Base-by-base conservation (phyloP, 2,888 invertebrate genomes). In the Galeruca laticollis region DNA sequence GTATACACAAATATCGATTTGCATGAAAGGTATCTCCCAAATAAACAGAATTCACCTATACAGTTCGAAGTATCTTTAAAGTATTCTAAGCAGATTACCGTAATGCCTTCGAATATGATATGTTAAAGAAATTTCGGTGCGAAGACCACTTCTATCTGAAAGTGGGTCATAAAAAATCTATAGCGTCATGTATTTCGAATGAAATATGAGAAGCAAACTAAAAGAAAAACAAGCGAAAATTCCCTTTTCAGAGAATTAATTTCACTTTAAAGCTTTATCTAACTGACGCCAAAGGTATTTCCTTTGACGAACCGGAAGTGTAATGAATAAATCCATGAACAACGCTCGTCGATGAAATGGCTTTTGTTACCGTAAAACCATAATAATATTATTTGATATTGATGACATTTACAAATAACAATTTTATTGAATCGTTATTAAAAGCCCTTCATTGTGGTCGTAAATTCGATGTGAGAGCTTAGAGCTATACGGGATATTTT, bases 131-230 rank as follows among this genome's bases (percentile, higher is more conserved):
- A 3, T n/a, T 40, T n/a, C 26, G 6, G 26, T 26, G 26, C 4
- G 3, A 2, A 40, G n/a, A n/a, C 20, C 10, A 2, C 9, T 20
- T 20, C 3, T 3, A 0, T 5, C 13, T 21, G 10, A 6, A 51
- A 51, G 6, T 51, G 21, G 51, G 51, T 51, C 21, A 26, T 6
- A 51, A 18, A 51, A 51, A 51, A 21, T 51, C 51, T 21, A 51
- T 51, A 51, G 20, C 51, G 10, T 21, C 51, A 51, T 11, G 6
- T 40, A 40, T n/a, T 13, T 21, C 3, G 21, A 51, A 51, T 51
- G 51, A 51, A 51, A 51, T 51, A 51, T 21, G 51, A 51, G 51
- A 51, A 20, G 18, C 21, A 51, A 51, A 51, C 20, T 18, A 20
- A 51, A 51, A 51, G 51, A 20, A 43, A 13, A 51, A 51, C 51